Base-by-base conservation (phyloP, 2,888 invertebrate genomes). In the Lumbricus terrestris region DNA sequence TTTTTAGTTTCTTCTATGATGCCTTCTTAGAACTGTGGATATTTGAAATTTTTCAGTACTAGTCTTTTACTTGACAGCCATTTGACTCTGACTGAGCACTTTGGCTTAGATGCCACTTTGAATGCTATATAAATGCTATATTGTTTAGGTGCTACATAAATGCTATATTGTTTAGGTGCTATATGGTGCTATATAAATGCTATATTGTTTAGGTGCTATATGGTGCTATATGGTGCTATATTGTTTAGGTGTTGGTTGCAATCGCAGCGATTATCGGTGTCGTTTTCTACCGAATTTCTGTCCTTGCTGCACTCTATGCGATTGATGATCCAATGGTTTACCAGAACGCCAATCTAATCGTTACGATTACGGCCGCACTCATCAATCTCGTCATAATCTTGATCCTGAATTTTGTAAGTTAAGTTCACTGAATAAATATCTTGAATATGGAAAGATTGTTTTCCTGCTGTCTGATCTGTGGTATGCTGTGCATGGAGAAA, bases 361-460 rank as follows among this genome's bases (percentile, higher is more conserved):
- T 98, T 88, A 97, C 98, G 18, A 97, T 97, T 93, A 97, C 98
- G 0, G 98, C 98, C 90, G 99, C 99, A 29, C 94, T 97, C 33
- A 97, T 99, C 93, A 99, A 99, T 95, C 96, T 99, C 95, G 96
- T 97, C 90, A 97, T 98, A 94, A 99, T 99, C 93, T 97, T 99
- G 96, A 96, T 97, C 93, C 96, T 99, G 42, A 98, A 98, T 82
- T 96, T 93, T 90, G 95, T 94, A 92, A 93, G 94, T 34, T 37
- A 37, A 34, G 85, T 23, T 20, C 47, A 47, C 47, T 23, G 4
- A 47, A 47, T 47, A 47, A 20, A 6, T 47, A 20, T 15, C 47
- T 20, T 18, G 18, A 47, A 47, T 23, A 47, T 47, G 47, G 23
- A 47, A 4, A 23, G 47, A 23, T 20, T 3, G 47, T 47, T 47